Evolutionary conservation across 2,797 vertebrate genomes (phyloP), one percentile per base, ranked within the genome.

Genomic region (Liasis olivaceus): DNA sequence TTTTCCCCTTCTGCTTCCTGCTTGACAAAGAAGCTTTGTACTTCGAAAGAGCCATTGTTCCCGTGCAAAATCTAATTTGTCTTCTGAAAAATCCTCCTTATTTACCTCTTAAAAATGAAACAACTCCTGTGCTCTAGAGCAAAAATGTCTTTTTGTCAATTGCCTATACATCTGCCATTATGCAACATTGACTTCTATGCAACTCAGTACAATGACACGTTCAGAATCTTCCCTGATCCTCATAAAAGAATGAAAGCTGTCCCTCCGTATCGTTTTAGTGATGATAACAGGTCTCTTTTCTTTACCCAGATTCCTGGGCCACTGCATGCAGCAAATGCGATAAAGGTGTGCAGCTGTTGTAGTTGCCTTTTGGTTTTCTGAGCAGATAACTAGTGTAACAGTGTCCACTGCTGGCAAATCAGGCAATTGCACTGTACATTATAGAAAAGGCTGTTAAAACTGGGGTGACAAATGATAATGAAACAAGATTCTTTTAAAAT

Each of bases 351-450:
- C 42, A 9, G 36, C 2, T 4, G 36, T n/a, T 92, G 5, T 87
- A 94, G 91, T 96, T 87, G 94, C 89, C n/a, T 77, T 31, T 93
- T 91, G 28, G 31, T 92, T 4, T 95, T 64, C 20, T 69, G 20
- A 69, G 91, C 66, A 92, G 92, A 98, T 97, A 97, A 96, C 97
- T 98, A 95, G 97, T 96, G 97, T 95, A 98, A 98, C 97, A 98
- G 95, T 98, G 98, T 97, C 98, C 98, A 98, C 98, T 98, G 96
- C 97, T 98, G 98, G 98, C 96, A 96, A 97, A 95, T 95, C 94
- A 69, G 93, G 94, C 97, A 97, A 98, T 96, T 98, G 97, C 98
- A 98, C 69, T 85, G 12, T 36, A 58, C 2, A 15, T 92, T 77
- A 89, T 54, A 95, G 20, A 66, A 1, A 36, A 17, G 0, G 17